phyloP scores from a whole-genome alignment of 2,797 vertebrate species.

The Sebastes nivosus region DNA sequence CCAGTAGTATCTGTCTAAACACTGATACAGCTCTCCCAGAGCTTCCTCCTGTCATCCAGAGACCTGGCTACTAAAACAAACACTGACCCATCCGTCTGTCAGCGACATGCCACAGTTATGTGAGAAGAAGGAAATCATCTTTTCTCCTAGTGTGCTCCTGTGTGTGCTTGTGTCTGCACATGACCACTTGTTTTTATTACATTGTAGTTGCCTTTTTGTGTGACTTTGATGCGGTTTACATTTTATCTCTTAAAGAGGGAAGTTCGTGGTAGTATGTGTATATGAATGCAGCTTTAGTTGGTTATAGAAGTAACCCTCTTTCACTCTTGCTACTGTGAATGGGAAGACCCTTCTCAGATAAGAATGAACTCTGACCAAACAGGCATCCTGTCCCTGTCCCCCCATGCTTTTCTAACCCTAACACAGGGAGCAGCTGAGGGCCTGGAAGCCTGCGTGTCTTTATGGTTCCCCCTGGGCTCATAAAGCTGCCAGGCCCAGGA shows the following conservation, averaged over 20 bases:
- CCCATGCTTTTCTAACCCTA: constrained; percentile 71
- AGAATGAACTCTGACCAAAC: constrained; percentile 66
- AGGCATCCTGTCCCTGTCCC: constrained; percentile 68
- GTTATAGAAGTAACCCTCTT: not conserved
- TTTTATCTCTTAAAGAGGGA: not conserved
- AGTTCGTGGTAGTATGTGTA: not conserved
- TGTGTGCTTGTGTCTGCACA: not conserved
- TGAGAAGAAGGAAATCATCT: constrained; percentile 68
- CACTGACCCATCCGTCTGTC: constrained; percentile 72
- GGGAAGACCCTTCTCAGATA: constrained; percentile 54
- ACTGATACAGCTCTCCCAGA: constrained; percentile 76
- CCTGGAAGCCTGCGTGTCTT: constrained; percentile 52
- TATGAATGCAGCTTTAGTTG: not conserved
- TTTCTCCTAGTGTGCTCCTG: constrained; percentile 3
- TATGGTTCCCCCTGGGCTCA: constrained; percentile 64
- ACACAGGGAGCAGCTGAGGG: constrained; percentile 44
- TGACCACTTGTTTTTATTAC: not conserved
- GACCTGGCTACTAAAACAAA: constrained; percentile 76
- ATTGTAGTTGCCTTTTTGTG: not conserved
- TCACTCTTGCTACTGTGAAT: constrained; percentile 37
- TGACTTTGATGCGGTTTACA: not conserved
- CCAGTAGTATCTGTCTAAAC: constrained; percentile 80
- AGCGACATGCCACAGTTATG: constrained; percentile 59
- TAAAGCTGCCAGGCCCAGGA: constrained; percentile 73
- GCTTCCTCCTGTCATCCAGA: constrained; percentile 74